These are phyloP conservation scores for Coregonus clupeaformis DNA, from an alignment of 2,113 vertebrate genomes.

Conservation along the genomic window DNA sequence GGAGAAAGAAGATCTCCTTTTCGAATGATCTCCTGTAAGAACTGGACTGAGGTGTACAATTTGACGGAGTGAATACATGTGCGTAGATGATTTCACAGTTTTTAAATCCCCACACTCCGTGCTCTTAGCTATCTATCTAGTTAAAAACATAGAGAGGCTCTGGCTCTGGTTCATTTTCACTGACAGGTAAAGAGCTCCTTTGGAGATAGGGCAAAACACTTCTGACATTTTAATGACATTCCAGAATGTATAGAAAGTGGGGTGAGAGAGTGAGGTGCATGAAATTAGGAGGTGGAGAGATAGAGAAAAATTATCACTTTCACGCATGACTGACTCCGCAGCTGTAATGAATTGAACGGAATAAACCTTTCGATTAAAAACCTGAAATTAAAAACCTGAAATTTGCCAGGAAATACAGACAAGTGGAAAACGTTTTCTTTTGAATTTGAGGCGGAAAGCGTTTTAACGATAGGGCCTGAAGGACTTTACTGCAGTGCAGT, in stretches of 20 bases:
- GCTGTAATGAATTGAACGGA: not conserved
- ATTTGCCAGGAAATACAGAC: not conserved
- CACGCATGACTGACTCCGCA: slow-evolving; percentile 2
- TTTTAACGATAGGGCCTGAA: not conserved
- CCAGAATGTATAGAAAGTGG: not conserved
- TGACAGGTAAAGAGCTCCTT: not conserved
- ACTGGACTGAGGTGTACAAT: too few relatives aligned
- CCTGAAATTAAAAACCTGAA: not conserved
- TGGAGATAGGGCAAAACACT: not conserved
- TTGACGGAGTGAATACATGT: too few relatives aligned
- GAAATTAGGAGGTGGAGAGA: not conserved
- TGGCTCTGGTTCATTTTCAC: not conserved
- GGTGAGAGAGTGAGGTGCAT: not conserved
- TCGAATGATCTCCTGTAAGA: too few relatives aligned
- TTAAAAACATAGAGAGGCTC: not conserved
- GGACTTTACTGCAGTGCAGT: too few relatives aligned
- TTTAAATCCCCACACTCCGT: too few relatives aligned
- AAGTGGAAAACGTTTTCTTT: not conserved
- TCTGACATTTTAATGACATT: slow-evolving; percentile 3
- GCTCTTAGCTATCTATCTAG: not conserved
- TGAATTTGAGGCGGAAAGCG: not conserved
- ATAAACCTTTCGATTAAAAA: not conserved
- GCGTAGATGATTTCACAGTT: too few relatives aligned
- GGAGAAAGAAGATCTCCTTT: too few relatives aligned
- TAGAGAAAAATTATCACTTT: not conserved